Evolutionary conservation across 2,888 invertebrate genomes (phyloP).

Genomic region (Iselma pallidipennis): DNA sequence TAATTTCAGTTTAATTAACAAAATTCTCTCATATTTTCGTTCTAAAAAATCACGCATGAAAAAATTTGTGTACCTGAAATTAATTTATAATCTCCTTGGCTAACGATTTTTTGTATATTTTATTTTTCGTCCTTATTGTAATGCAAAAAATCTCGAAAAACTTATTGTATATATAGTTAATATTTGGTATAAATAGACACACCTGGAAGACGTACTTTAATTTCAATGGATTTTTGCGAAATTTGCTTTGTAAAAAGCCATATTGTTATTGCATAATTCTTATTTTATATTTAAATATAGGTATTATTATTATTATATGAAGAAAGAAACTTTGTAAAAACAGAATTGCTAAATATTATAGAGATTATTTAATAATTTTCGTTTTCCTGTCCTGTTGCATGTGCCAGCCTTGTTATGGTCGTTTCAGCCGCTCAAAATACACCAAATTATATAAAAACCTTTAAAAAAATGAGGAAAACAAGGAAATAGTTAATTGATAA

Average conservation of each 20-base stretch:
- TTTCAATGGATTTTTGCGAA: background rate
- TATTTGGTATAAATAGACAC: background rate
- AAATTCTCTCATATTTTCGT: background rate
- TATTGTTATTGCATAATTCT: background rate
- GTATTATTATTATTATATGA: too few relatives aligned
- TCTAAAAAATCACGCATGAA: background rate
- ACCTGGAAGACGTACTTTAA: background rate
- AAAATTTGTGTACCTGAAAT: background rate
- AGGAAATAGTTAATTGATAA: too few relatives aligned
- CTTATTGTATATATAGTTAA: background rate
- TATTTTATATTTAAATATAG: background rate
- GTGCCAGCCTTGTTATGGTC: too few relatives aligned
- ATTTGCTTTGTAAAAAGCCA: conserved; percentile 1
- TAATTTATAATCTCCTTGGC: background rate
- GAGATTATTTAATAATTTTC: background rate
- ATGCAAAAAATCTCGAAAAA: background rate
- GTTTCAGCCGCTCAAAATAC: too few relatives aligned
- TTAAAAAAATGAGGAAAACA: too few relatives aligned
- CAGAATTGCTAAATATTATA: background rate
- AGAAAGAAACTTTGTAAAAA: background rate
- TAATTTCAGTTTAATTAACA: too few relatives aligned
- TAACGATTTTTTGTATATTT: background rate
- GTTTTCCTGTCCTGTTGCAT: background rate
- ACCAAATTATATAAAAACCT: too few relatives aligned
- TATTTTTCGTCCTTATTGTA: background rate